Conservation (phyloP, 1,140 invertebrate genomes). For the Musca vetustissima region DNA sequence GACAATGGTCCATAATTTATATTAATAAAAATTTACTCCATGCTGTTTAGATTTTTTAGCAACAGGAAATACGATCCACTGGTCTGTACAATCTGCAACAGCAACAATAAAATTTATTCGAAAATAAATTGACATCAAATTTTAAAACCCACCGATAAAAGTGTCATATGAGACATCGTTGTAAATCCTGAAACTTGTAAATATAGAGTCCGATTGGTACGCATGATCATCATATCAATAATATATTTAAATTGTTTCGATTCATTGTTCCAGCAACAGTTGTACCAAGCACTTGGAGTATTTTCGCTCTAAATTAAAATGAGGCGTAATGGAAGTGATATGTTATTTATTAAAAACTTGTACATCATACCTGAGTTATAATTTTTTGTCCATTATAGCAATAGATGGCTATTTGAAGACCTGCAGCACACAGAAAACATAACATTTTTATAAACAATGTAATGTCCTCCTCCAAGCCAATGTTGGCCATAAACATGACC, state of each 20-base stretch:
- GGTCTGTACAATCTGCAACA: constrained; percentile 1
- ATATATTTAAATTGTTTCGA: constrained; percentile 16
- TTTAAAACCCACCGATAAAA: background rate
- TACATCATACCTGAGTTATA: constrained; percentile 2
- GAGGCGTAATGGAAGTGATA: background rate
- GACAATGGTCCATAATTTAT: too few relatives aligned
- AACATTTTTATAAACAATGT: constrained; percentile 8
- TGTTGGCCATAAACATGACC: constrained; percentile 12
- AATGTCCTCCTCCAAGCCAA: constrained; percentile 7
- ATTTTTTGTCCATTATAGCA: constrained; percentile 16
- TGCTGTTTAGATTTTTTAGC: constrained; percentile 3
- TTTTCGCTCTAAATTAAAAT: constrained; percentile 1
- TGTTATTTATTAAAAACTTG: background rate
- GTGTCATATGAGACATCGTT: constrained; percentile 16
- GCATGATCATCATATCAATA: constrained; percentile 3
- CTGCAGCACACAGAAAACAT: constrained; percentile 14
- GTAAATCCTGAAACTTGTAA: constrained; percentile 13
- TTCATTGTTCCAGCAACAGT: constrained; percentile 4
- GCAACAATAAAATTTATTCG: background rate
- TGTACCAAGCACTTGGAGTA: background rate
- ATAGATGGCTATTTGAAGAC: constrained; percentile 10
- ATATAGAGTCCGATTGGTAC: background rate
- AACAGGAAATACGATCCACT: constrained; percentile 10
- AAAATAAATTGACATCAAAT: background rate
- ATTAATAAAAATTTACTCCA: background rate